Conservation (phyloP, 92 coral and sea anemone genomes). For the Epizoanthus illoricatus region DNA sequence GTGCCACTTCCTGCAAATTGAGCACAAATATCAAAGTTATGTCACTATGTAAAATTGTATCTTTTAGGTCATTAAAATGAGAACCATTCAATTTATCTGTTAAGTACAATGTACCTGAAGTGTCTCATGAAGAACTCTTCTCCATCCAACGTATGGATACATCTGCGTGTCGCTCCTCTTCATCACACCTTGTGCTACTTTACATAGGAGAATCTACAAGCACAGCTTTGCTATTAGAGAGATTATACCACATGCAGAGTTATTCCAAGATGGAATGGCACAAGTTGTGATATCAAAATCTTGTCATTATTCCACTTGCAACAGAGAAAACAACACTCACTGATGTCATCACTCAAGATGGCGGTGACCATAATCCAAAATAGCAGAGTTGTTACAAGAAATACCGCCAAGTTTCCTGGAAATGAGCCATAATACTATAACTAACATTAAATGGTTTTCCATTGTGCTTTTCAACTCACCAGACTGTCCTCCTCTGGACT, state of each 20-base stretch:
- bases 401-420: not conserved
- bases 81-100: not conserved
- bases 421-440: not conserved
- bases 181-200: constrained; percentile 69
- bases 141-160: constrained; percentile 41
- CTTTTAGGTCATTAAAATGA: too few relatives aligned
- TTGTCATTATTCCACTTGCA: too few relatives aligned
- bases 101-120: constrained; percentile 40
- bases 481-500: constrained; percentile 64
- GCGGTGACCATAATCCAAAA: too few relatives aligned
- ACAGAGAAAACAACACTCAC: too few relatives aligned
- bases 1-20: too few relatives aligned
- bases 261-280: too few relatives aligned
- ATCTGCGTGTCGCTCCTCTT: constrained; percentile 34
- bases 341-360: too few relatives aligned
- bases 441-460: not conserved
- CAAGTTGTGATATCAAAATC: too few relatives aligned
- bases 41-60: too few relatives aligned
- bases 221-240: not conserved
- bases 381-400: not conserved
- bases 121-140: constrained; percentile 45
- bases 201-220: constrained; percentile 63
- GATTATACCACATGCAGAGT: not conserved
- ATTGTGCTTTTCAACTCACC: constrained; percentile 32
- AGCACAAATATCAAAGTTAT: too few relatives aligned